phyloP scores from a whole-genome alignment of 1,140 invertebrate genomes.

The Drosophila punjabiensis region DNA sequence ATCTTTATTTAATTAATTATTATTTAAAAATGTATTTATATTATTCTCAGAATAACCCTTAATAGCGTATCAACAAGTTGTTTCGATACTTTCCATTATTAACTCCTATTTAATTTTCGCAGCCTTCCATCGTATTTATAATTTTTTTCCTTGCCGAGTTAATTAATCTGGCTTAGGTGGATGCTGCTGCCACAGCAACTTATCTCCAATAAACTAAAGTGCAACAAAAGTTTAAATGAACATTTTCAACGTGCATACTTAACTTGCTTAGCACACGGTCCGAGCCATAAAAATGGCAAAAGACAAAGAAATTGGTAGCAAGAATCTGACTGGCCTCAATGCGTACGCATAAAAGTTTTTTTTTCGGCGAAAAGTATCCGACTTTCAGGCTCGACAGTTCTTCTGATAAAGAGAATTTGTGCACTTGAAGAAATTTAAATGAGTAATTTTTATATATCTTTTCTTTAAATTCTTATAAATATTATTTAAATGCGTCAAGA shows the following conservation, averaged over 20 bases:
- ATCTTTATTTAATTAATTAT: not conserved
- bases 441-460: not conserved
- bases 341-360: slow-evolving; percentile 38
- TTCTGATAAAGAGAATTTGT: slow-evolving; percentile 57
- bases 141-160: slow-evolving; percentile 40
- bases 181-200: slow-evolving; percentile 28
- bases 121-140: slow-evolving; percentile 38
- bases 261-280: slow-evolving; percentile 53
- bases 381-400: slow-evolving; percentile 57
- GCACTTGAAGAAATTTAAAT: not conserved
- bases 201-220: slow-evolving; percentile 21
- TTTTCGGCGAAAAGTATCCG: slow-evolving; percentile 22
- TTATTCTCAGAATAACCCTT: too few species aligned
- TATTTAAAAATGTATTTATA: too few species aligned
- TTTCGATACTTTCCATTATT: not conserved
- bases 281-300: slow-evolving; percentile 59
- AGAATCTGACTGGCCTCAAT: slow-evolving; percentile 47
- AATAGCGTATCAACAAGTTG: slow-evolving; percentile 1
- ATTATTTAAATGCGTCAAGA: not conserved
- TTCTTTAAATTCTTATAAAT: not conserved
- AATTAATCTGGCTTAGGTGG: slow-evolving; percentile 66
- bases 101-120: slow-evolving; percentile 27
- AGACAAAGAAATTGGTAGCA: slow-evolving; percentile 39
- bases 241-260: slow-evolving; percentile 38
- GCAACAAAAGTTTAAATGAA: slow-evolving; percentile 61